Base-by-base conservation (phyloP, 1,140 invertebrate species). In the Danaus melanippus region DNA sequence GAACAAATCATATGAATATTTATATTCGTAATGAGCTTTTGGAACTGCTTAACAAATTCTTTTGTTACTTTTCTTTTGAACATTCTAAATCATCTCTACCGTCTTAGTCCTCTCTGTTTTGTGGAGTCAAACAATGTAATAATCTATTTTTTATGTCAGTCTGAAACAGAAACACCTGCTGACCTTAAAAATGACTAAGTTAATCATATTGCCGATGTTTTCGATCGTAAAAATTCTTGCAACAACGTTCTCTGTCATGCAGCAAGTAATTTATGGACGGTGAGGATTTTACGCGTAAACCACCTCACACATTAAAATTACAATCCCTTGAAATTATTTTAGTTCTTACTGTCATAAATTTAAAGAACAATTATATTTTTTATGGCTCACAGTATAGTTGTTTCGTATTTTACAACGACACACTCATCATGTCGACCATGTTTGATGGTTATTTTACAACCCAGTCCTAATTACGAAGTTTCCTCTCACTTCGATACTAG, bases 361-460 rank as follows among this genome's bases (percentile, higher is more conserved):
- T 67, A 69, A 63, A 57, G 54, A 48, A 58, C 42, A 55, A 53
- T 49, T 15, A 41, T 9, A 6, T 50, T 53, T 52, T 51, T 9
- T 44, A 49, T 40, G 9, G 48, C 54, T 41, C 10, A 41, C 56
- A 53, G 53, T 46, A 60, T 55, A 47, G 50, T 62, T 61, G 52
- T 60, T 58, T 55, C 42, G 39, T 42, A 44, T 62, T 75, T 76
- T 69, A 77, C 63, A 72, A 57, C 64, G 66, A 69, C 66, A 68
- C 67, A 74, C 74, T 77, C 69, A 66, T 77, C 68, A 70, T 70
- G 57, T 50, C 43, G 65, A 70, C 68, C 71, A 68, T 69, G 68
- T 79, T 84, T 84, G 78, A 84, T 84, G 79, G 78, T 74, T 78
- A 67, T 84, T 84, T 84, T 84, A 84, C 73, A 72, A 66, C 73